These are phyloP conservation scores for Ernsta delagoae DNA, from an alignment of 2,888 invertebrate species.

Conservation along the genomic window DNA sequence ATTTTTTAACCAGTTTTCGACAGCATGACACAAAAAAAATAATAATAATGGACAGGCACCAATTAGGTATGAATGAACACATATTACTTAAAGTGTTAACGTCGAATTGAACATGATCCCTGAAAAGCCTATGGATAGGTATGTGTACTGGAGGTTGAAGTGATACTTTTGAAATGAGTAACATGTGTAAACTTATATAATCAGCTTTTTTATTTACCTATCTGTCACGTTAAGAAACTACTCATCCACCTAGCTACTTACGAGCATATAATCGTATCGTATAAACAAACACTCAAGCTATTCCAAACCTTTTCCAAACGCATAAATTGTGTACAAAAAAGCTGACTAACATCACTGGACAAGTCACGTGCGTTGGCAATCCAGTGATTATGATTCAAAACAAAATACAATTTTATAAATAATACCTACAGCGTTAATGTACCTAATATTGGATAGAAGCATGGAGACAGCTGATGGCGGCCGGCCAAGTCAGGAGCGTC, in stretches of 20 bases:
- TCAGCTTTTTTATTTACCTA: too few relatives aligned
- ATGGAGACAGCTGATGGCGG: conserved; percentile 75
- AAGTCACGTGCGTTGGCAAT: conserved; percentile 59
- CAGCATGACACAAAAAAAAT: too few relatives aligned
- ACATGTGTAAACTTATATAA: too few relatives aligned
- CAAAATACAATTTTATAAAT: conserved; percentile 78
- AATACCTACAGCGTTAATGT: conserved; percentile 50
- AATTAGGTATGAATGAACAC: too few relatives aligned
- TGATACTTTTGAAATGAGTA: too few relatives aligned
- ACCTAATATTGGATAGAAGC: conserved; percentile 60
- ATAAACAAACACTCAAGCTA: background rate
- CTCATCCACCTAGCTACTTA: too few relatives aligned
- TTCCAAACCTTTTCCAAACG: background rate
- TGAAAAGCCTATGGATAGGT: too few relatives aligned
- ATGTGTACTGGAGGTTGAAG: too few relatives aligned
- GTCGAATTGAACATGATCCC: too few relatives aligned
- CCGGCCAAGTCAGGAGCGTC: conserved; percentile 59
- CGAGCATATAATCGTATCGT: background rate
- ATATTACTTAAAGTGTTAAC: too few relatives aligned
- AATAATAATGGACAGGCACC: too few relatives aligned
- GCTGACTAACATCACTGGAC: conserved; percentile 27
- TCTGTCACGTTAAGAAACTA: background rate
- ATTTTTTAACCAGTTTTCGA: too few relatives aligned
- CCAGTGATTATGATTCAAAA: conserved; percentile 69
- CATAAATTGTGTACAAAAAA: background rate